Conservation (phyloP, 2,888 invertebrate species). For the Macrophya annulata region DNA sequence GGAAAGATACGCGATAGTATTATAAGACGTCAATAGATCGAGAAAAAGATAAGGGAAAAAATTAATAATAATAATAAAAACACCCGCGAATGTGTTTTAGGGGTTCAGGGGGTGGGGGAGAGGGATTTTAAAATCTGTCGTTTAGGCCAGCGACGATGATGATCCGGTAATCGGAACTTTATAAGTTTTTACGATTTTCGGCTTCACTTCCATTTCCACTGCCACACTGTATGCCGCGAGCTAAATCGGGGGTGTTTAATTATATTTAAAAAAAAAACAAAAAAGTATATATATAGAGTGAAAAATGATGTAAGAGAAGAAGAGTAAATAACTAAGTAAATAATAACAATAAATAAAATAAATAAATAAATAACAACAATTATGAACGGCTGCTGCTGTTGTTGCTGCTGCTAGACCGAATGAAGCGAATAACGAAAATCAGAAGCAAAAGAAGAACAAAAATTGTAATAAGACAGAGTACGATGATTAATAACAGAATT, state of each 20-base stretch:
- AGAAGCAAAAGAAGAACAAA: conserved; percentile 51
- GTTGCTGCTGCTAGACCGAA: not conserved
- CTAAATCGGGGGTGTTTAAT: conserved; percentile 18
- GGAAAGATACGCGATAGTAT: conserved; percentile 55
- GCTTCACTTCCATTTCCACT: conserved; percentile 42
- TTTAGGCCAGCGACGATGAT: conserved; percentile 45
- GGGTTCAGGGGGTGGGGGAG: conserved; percentile 31
- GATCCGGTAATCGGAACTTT: not conserved
- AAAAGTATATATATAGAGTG: not conserved
- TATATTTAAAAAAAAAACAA: not conserved
- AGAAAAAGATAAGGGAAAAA: conserved; percentile 55
- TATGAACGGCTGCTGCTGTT: conserved; percentile 66
- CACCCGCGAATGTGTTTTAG: conserved; percentile 58
- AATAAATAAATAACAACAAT: conserved; percentile 83
- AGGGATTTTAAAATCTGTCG: conserved; percentile 16
- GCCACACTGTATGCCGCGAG: conserved; percentile 17
- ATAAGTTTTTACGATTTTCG: not conserved
- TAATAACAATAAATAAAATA: conserved; percentile 37
- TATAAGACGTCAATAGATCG: conserved; percentile 55
- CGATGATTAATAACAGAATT: not conserved
- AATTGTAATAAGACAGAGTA: not conserved
- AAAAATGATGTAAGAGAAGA: conserved; percentile 57
- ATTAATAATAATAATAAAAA: conserved; percentile 16
- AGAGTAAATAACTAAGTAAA: conserved; percentile 58
- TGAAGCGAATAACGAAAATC: not conserved